Conservation (phyloP, 2,113 vertebrate genomes). For the Nettapus auritus region DNA sequence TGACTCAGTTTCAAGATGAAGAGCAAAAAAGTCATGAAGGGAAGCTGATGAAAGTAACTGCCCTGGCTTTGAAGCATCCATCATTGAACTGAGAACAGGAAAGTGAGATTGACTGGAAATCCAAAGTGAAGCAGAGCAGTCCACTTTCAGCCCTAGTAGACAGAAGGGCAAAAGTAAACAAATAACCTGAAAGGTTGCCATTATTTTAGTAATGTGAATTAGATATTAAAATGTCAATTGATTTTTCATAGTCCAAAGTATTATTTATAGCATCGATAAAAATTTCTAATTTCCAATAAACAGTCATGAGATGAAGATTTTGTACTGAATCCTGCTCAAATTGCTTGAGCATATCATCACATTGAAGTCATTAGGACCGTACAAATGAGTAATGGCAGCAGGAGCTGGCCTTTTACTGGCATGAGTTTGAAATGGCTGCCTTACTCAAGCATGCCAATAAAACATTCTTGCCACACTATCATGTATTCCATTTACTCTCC, state of each 20-base stretch:
- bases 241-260: constrained; percentile 12
- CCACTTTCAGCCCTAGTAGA: background rate
- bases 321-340: background rate
- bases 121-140: background rate
- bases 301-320: constrained; percentile 16
- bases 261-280: constrained; percentile 51
- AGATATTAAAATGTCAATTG: constrained; percentile 20
- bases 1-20: background rate
- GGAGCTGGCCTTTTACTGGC: constrained; percentile 17
- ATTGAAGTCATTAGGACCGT: background rate
- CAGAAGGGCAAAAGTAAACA: background rate
- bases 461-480: constrained; percentile 18
- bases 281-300: constrained; percentile 31
- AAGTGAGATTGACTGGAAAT: constrained; percentile 1
- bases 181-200: background rate
- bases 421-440: constrained; percentile 29
- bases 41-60: background rate
- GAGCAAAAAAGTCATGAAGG: background rate
- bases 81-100: background rate
- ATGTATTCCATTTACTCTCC: constrained; percentile 37
- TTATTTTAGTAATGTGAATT: background rate
- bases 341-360: background rate
- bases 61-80: background rate
- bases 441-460: constrained; percentile 27
- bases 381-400: constrained; percentile 39